phyloP scores from a whole-genome alignment of 2,888 invertebrate species.

The Heteromurus nitidus region DNA sequence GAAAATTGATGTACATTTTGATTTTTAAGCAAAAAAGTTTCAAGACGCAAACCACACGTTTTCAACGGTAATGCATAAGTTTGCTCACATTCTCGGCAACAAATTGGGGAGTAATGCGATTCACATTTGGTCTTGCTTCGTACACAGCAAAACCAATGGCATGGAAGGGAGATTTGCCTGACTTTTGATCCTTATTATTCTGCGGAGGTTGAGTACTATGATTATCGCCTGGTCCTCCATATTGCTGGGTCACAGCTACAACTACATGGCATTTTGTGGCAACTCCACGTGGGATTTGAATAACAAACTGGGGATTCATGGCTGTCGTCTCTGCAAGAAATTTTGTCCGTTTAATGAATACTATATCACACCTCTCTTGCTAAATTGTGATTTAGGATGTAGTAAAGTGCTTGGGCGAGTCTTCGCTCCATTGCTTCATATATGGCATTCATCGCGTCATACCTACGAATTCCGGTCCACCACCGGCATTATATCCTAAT shows the following conservation, averaged over 20 bases:
- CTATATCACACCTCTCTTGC: too few species aligned
- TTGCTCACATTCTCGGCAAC: constrained; percentile 79
- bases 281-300: constrained; percentile 81
- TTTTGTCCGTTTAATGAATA: too few species aligned
- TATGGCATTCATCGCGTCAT: constrained; percentile 28
- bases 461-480: constrained; percentile 81
- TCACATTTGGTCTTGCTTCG: constrained; percentile 81
- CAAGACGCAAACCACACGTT: background rate
- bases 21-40: background rate
- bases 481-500: constrained; percentile 83
- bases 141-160: constrained; percentile 85
- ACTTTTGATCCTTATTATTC: constrained; percentile 76
- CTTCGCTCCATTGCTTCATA: too few species aligned
- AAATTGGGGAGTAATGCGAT: constrained; percentile 80
- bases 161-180: constrained; percentile 77
- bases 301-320: constrained; percentile 84
- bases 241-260: constrained; percentile 80
- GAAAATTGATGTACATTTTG: constrained; percentile 51
- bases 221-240: constrained; percentile 59
- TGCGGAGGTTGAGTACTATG: constrained; percentile 61
- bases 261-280: constrained; percentile 84
- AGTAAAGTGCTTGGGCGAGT: too few species aligned
- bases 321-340: constrained; percentile 79
- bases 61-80: background rate
- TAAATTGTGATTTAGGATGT: too few species aligned